Evolutionary conservation across 2,888 invertebrate species (phyloP).

Genomic region (Brenthis ino): DNA sequence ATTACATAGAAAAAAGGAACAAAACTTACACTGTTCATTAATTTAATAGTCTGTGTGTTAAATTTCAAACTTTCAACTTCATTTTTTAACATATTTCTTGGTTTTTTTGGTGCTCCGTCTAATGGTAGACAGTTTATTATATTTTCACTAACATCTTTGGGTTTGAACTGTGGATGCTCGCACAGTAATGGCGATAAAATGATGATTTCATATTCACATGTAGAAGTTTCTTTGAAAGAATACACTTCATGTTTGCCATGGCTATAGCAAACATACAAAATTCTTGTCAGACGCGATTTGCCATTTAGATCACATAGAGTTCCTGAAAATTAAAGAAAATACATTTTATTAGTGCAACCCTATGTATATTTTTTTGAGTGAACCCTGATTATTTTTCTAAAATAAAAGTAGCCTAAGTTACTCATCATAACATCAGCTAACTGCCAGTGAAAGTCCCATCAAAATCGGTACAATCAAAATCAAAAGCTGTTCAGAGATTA

Average conservation of each 20-base stretch:
- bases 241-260: conserved; percentile 96
- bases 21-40: conserved; percentile 60
- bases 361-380: no score
- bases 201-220: conserved; percentile 96
- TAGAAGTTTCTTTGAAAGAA: conserved; percentile 95
- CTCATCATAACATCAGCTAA: no score
- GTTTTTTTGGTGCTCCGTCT: conserved; percentile 86
- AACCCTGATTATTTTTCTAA: no score
- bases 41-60: conserved; percentile 81
- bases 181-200: conserved; percentile 94
- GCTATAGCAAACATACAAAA: conserved; percentile 94
- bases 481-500: no score
- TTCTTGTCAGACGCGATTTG: conserved; percentile 89
- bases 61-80: conserved; percentile 88
- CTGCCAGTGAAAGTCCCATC: no score
- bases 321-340: conserved; percentile 51
- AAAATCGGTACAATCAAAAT: no score
- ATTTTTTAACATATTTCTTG: conserved; percentile 86
- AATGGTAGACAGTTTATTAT: conserved; percentile 88
- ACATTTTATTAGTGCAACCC: no score
- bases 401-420: no score
- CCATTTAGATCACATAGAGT: conserved; percentile 95
- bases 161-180: conserved; percentile 92
- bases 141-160: conserved; percentile 89
- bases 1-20: conserved; percentile 1